These are phyloP conservation scores for Odontophorus gujanensis DNA, from an alignment of 2,113 vertebrate genomes.

Conservation along the genomic window DNA sequence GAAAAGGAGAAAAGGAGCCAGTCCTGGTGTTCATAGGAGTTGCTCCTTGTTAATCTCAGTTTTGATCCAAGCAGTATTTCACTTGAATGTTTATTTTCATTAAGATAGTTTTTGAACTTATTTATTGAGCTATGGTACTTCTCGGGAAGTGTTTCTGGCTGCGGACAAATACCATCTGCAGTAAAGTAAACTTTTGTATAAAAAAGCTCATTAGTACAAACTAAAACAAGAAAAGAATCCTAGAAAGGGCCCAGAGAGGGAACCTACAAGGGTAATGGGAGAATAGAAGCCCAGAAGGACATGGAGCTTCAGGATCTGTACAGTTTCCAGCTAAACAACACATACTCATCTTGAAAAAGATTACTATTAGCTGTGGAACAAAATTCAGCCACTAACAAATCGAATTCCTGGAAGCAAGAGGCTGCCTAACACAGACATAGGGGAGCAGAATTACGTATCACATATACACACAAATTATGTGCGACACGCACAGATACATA, in stretches of 20 bases:
- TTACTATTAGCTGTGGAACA: neutral
- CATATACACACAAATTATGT: neutral
- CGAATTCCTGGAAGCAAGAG: neutral
- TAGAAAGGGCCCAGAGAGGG: conserved; percentile 16
- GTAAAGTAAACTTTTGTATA: conserved; percentile 73
- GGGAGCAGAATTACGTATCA: neutral
- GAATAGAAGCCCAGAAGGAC: conserved; percentile 21
- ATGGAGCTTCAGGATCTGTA: neutral
- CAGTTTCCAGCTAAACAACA: conserved; percentile 31
- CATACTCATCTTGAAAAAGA: neutral
- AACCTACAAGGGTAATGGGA: conserved; percentile 23
- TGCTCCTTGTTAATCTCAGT: conserved; percentile 55
- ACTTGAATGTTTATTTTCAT: conserved; percentile 73
- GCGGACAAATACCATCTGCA: conserved; percentile 76
- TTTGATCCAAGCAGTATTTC: conserved; percentile 63
- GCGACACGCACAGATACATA: neutral
- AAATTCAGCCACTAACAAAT: neutral
- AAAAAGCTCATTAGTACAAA: conserved; percentile 71
- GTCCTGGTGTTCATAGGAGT: neutral
- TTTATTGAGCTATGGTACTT: conserved; percentile 68
- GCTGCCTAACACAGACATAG: neutral
- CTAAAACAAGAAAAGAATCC: conserved; percentile 53
- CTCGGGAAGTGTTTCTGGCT: conserved; percentile 72
- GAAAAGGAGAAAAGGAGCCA: conserved; percentile 29
- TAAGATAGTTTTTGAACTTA: conserved; percentile 70